Percentiles rank a stretch among this genome's conserved stretches.
Evolutionary conservation across 2,888 invertebrate species (phyloP).

Genomic region (Patella caerulea): DNA sequence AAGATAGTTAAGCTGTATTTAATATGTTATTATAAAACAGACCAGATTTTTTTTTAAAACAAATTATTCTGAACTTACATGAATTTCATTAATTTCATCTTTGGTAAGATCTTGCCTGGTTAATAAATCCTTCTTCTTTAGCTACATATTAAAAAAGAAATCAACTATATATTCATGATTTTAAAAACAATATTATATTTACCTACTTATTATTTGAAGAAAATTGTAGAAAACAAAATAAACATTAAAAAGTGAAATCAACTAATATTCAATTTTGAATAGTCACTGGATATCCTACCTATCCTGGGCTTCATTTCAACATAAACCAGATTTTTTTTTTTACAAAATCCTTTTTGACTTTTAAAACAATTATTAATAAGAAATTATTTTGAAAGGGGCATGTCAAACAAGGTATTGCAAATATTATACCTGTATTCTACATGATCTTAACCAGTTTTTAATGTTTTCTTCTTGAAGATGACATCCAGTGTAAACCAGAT

Average conservation of each 20-base stretch:
- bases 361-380: no score
- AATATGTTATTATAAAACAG: no score
- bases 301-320: no score
- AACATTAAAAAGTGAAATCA: neutral
- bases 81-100: constrained; percentile 57
- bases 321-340: no score
- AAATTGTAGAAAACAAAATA: neutral
- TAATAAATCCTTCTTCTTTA: constrained; percentile 54
- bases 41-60: no score
- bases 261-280: neutral
- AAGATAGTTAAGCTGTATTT: no score
- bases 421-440: constrained; percentile 57
- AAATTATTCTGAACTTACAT: constrained; percentile 50
- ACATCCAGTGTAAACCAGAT: constrained; percentile 59
- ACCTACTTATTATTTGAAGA: no score
- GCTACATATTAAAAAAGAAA: constrained; percentile 48
- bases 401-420: neutral
- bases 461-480: constrained; percentile 48
- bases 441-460: constrained; percentile 60
- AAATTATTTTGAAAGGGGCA: neutral
- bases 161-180: no score
- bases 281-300: no score
- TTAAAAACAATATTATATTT: no score
- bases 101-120: constrained; percentile 51
- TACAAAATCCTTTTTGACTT: no score